phyloP scores from a whole-genome alignment of 1,140 invertebrate species.

The Brachystomella parvula region DNA sequence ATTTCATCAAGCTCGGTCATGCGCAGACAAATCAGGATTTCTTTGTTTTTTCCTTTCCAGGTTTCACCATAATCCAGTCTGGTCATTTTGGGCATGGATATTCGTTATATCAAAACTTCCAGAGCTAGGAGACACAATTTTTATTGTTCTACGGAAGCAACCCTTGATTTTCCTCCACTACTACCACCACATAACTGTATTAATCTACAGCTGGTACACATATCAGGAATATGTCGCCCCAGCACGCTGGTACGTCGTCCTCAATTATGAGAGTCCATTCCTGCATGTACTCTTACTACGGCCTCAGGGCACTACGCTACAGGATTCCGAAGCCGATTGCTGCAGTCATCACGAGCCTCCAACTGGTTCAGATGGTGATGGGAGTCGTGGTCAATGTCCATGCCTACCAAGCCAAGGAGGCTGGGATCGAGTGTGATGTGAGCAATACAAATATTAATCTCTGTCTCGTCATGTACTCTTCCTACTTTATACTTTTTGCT shows the following conservation, averaged over 20 bases:
- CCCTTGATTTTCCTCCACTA: conserved; percentile 44
- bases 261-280: conserved; percentile 55
- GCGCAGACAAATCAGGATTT: not conserved
- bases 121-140: conserved; percentile 45
- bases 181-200: conserved; percentile 79
- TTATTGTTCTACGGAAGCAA: conserved; percentile 53
- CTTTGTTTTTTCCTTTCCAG: conserved; percentile 10
- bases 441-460: conserved; percentile 78
- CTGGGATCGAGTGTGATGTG: conserved; percentile 69
- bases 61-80: conserved; percentile 42
- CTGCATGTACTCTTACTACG: conserved; percentile 54
- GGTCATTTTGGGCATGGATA: conserved; percentile 47
- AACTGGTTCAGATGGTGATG: conserved; percentile 85
- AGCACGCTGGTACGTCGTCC: conserved; percentile 87
- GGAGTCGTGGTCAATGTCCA: conserved; percentile 84
- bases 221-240: conserved; percentile 93
- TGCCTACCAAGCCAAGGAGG: conserved; percentile 57
- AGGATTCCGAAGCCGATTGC: conserved; percentile 74
- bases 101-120: conserved; percentile 50
- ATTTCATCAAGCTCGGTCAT: conserved; percentile 15
- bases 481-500: conserved; percentile 82
- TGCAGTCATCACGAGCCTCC: conserved; percentile 83
- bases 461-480: conserved; percentile 88
- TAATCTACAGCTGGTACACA: conserved; percentile 95
- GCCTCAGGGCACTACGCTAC: conserved; percentile 60